Evolutionary conservation across 2,113 vertebrate species (phyloP), one percentile per base, ranked within the genome.

Genomic region (Cinclus cinclus): DNA sequence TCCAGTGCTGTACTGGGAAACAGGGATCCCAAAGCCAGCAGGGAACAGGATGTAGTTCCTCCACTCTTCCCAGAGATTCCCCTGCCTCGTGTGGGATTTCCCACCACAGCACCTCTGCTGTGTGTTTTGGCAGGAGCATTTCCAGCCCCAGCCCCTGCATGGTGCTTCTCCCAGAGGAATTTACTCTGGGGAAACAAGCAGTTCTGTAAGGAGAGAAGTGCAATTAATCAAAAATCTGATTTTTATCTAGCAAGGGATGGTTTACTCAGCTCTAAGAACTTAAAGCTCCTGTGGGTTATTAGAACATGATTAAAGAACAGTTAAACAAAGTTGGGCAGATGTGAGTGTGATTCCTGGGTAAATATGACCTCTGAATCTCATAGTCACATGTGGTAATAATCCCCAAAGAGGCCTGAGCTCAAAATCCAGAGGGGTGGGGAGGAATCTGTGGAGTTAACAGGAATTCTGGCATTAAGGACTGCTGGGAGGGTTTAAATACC

Each of bases 321-420:
- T 80, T 93, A 86, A 95, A 96, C 86, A 85, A 92, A 93, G 95
- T 92, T 93, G 93, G 95, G 91, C 95, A 96, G 96, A 74, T 93
- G 80, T 35, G 89, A 94, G 73, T 74, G 86, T 83, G 94, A 96
- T 83, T 83, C 90, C 68, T 93, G 94, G 35, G 94, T 93, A 97
- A 94, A 95, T 96, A n/a, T 52, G 92, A 95, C 95, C 95, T 83
- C 92, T 86, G 41, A 39, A 94, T 86, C 90, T 90, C 68, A 60
- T 0, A 86, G 76, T 93, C 88, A 83, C 88, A 78, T 94, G 95
- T 11, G 7, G 60, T 75, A 94, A 60, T 93, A 94, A 91, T 95
- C 93, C 82, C 82, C 64, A 83, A 63, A 92, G 91, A 89, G 74
- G 70, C 86, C 90, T 87, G 64, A 60, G 79, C 55, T 86, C 60